Base-by-base conservation (phyloP, 2,113 vertebrate genomes). In the Zeus faber region DNA sequence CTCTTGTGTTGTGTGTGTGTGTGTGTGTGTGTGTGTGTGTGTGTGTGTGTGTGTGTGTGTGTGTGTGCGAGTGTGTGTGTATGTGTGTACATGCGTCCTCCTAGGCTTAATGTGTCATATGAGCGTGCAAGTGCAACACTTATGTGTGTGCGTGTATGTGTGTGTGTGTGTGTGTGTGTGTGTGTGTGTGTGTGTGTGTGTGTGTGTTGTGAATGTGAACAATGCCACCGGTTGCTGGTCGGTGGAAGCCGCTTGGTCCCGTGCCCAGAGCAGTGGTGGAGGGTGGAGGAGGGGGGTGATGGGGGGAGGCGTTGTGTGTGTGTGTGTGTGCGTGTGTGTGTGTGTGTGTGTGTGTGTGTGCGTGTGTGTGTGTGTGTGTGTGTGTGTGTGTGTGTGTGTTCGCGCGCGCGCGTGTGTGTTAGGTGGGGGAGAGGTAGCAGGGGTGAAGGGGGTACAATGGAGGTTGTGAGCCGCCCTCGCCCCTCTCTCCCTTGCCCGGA, bases 141-240 rank as follows among this genome's bases (percentile, higher is more conserved):
- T 35, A 35, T 35, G 33, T 10, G 11, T n/a, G n/a, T n/a, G n/a
- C n/a, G n/a, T n/a, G n/a, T n/a, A n/a, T n/a, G n/a, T n/a, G n/a
- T n/a, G n/a, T n/a, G n/a, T n/a, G n/a, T n/a, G n/a, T 6, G 29
- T 1, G 29, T 9, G 31, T 20, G 39, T 54, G 47, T 26, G 1
- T 20, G 31, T 8, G 51, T 54, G 48, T 69, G 62, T 67, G 65
- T 75, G 67, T 49, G 63, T 58, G 20, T 66, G 65, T 67, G 49
- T 62, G 48, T 62, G 71, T 16, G 18, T 16, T 4, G 31, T 43
- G 45, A 26, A 60, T 73, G 74, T 5, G 40, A 78, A 84, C 80
- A 80, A 83, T 83, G 82, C 72, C 82, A 84, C 78, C 78, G 79
- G 80, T 86, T 84, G 80, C 82, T 62, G 79, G 33, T 66, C 5